These are phyloP conservation scores for Liasis olivaceus DNA, from an alignment of 2,797 vertebrate species.

Conservation along the genomic window DNA sequence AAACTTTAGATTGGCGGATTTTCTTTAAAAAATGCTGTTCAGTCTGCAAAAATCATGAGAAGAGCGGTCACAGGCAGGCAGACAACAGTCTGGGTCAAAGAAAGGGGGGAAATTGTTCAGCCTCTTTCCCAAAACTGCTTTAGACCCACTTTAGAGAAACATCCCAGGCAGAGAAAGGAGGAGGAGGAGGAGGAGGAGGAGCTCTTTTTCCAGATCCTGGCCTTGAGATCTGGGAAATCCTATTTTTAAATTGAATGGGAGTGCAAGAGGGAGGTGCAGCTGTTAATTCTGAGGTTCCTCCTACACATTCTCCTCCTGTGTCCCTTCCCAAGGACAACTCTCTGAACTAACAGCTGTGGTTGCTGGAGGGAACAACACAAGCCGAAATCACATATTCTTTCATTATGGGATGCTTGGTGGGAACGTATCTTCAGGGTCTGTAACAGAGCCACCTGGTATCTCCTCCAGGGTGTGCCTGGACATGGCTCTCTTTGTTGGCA, in stretches of 20 bases:
- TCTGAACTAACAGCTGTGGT: too few species aligned
- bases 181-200: too few species aligned
- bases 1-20: neutral
- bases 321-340: neutral
- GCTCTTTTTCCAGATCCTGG: neutral
- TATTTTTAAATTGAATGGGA: conserved; percentile 3
- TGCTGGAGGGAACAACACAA: too few species aligned
- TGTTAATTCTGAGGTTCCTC: neutral
- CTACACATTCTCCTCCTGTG: neutral
- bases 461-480: neutral
- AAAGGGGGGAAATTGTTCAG: too few species aligned
- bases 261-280: neutral
- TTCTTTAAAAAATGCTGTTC: neutral
- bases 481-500: too few species aligned
- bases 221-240: neutral
- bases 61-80: neutral
- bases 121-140: neutral
- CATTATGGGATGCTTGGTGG: neutral
- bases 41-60: neutral
- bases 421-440: neutral
- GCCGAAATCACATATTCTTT: neutral
- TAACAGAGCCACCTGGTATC: neutral
- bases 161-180: too few species aligned
- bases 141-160: neutral
- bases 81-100: neutral